Percentiles rank a stretch among this genome's conserved stretches.
phyloP scores from a whole-genome alignment of 2,113 vertebrate genomes.

The Corynorhinus townsendii region DNA sequence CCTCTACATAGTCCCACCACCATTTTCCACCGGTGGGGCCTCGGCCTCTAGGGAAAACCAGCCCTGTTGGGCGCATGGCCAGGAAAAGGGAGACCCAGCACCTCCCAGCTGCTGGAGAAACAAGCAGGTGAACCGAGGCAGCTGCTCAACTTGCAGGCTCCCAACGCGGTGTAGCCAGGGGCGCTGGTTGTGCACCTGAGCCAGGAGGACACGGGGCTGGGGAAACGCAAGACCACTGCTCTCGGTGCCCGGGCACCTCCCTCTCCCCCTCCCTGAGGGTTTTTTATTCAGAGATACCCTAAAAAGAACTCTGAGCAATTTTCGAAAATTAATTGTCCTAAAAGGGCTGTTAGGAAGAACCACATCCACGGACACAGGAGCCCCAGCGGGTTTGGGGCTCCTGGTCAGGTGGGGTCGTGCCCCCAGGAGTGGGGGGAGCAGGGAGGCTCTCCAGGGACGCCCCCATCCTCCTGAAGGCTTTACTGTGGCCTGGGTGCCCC shows the following conservation, averaged over 20 bases:
- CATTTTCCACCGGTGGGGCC: background rate
- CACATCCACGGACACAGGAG: background rate
- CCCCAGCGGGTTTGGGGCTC: background rate
- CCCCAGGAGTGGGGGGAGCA: background rate
- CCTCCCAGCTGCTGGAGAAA: background rate
- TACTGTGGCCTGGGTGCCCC: background rate
- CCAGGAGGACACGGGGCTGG: background rate
- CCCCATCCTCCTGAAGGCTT: background rate
- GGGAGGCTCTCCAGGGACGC: no score
- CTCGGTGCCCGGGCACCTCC: background rate
- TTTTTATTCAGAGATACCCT: slow-evolving; percentile 13
- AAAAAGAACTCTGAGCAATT: slow-evolving; percentile 53
- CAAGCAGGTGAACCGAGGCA: no score
- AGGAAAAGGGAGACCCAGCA: background rate
- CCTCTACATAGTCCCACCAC: background rate
- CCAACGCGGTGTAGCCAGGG: background rate
- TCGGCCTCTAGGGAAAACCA: background rate
- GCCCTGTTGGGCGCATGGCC: no score
- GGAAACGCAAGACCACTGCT: background rate
- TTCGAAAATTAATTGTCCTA: slow-evolving; percentile 33
- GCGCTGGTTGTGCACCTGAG: background rate
- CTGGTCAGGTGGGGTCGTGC: no score
- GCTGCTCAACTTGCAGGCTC: background rate
- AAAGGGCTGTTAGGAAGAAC: background rate
- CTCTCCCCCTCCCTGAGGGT: background rate